These are phyloP conservation scores for Ornithoptera priamus DNA, from an alignment of 2,888 invertebrate species.

Conservation along the genomic window DNA sequence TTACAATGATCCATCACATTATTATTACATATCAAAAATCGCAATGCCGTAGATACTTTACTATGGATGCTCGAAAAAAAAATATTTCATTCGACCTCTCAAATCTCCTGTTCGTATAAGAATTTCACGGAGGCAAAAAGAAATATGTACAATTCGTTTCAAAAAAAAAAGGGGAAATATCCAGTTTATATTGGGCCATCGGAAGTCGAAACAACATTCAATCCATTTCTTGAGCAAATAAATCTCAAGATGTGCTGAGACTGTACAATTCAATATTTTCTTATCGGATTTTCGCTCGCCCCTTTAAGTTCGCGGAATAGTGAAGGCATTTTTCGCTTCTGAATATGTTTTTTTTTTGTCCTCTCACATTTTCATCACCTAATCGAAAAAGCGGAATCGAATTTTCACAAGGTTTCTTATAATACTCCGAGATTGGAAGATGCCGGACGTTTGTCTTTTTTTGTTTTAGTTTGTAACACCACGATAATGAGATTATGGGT, in stretches of 20 bases:
- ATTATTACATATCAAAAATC: too few species aligned
- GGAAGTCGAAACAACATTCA: conserved; percentile 26
- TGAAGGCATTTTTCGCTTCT: conserved; percentile 7
- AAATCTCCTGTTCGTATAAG: conserved; percentile 12
- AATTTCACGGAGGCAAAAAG: conserved; percentile 5
- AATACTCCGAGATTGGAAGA: too few species aligned
- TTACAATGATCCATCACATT: too few species aligned
- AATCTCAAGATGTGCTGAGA: conserved; percentile 21
- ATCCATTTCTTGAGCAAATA: conserved; percentile 27
- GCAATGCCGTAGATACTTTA: too few species aligned
- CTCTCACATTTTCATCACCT: too few species aligned
- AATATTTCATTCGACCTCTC: conserved; percentile 3
- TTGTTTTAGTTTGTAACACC: too few species aligned
- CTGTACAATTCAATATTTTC: conserved; percentile 22
- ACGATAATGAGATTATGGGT: too few species aligned
- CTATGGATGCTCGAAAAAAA: not conserved
- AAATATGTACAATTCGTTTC: conserved; percentile 9
- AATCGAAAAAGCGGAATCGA: too few species aligned
- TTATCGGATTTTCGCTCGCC: conserved; percentile 17
- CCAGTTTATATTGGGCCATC: conserved; percentile 19
- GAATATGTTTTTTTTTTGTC: not conserved
- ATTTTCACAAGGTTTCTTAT: too few species aligned
- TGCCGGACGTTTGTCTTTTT: too few species aligned
- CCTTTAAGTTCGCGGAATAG: conserved; percentile 9
- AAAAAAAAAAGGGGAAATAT: conserved; percentile 15